Base-by-base conservation (phyloP, 2,888 invertebrate genomes). In the Clusia tigrina region DNA sequence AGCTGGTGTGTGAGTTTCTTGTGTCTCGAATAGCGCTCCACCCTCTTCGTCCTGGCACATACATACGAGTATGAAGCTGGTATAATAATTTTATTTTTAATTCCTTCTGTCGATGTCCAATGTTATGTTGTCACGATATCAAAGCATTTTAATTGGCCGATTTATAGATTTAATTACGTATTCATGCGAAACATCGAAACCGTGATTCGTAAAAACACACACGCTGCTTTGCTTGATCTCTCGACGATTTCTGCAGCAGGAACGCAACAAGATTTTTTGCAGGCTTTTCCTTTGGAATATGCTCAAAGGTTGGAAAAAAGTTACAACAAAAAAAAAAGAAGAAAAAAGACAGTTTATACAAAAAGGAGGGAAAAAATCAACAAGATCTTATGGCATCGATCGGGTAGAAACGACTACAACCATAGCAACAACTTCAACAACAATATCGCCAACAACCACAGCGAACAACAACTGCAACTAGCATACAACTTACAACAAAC, bases 141-240 rank as follows among this genome's bases (percentile, higher is more conserved):
- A 80, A 81, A 81, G 82, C 81, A 83, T 83, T 83, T 83, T 83
- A 83, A 83, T 83, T 83, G 83, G 83, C 81, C 83, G 81, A 83
- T 83, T 83, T 83, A 83, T 83, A 83, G 83, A 83, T 83, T 83
- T 83, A 83, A 83, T 83, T 83, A 83, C 83, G 83, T 83, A 83
- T 83, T 82, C 83, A 82, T 80, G 83, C 81, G 82, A 81, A 82
- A 83, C 83, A 83, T 81, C 81, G 83, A 83, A 82, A 80, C 83
- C 83, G 83, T 83, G 83, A 83, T 83, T 82, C 81, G 81, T 82
- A 82, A 81, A 82, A 82, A 82, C 81, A 82, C 81, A 81, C 81
- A 81, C 79, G 78, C 75, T 68, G 66, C 55, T 58, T n/a, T 25
- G 63, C 58, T 67, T 65, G 73, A 74, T 76, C 62, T 62, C 60